Conservation (phyloP, 2,888 invertebrate genomes). For the Acholoe squamosa region DNA sequence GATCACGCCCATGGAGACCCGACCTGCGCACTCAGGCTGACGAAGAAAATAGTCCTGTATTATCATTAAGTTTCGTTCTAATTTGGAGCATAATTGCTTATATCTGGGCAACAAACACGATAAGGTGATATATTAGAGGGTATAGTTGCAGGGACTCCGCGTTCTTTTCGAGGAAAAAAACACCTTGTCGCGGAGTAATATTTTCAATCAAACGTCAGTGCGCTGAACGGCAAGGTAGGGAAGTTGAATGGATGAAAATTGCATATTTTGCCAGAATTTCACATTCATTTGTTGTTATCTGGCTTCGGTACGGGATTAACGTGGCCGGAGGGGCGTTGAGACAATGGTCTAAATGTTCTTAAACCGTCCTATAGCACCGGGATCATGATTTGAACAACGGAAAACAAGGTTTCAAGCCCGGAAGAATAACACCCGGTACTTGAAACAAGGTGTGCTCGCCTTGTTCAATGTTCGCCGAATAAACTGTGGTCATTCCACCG, state of each 20-base stretch:
- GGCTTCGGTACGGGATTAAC: conserved; percentile 43
- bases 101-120: not conserved
- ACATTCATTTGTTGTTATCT: conserved; percentile 34
- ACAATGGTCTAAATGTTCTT: not conserved
- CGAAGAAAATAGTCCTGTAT: conserved; percentile 32
- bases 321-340: conserved; percentile 47
- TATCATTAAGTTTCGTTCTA: not conserved
- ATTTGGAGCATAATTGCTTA: not conserved
- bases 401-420: conserved; percentile 46
- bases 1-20: conserved; percentile 69
- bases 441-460: conserved; percentile 62
- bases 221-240: conserved; percentile 56
- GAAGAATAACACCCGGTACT: conserved; percentile 64
- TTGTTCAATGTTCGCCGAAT: conserved; percentile 61
- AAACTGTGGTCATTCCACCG: conserved; percentile 61
- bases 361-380: conserved; percentile 39
- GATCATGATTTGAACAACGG: conserved; percentile 52
- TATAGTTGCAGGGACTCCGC: not conserved
- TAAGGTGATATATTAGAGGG: not conserved
- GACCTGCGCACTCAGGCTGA: conserved; percentile 63
- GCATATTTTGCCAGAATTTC: conserved; percentile 51
- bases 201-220: conserved; percentile 32
- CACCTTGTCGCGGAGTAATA: conserved; percentile 36
- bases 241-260: conserved; percentile 60
- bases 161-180: conserved; percentile 16